Evolutionary conservation across 2,888 invertebrate species (phyloP).

Genomic region (Zeuzera pyrina): DNA sequence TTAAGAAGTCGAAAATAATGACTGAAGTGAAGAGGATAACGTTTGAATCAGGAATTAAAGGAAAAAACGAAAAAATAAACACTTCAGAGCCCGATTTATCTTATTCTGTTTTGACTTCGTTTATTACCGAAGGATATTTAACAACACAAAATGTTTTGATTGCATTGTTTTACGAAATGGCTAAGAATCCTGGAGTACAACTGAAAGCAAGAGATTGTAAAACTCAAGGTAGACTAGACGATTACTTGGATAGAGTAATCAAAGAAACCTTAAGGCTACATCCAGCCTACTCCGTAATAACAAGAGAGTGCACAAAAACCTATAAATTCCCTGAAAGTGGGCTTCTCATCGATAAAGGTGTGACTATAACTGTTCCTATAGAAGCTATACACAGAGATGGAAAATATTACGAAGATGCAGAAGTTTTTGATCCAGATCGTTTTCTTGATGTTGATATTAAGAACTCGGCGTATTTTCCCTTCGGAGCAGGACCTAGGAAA

Average conservation of each 20-base stretch:
- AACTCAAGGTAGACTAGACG: conserved; percentile 23
- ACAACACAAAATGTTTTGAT: conserved; percentile 48
- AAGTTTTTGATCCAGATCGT: conserved; percentile 48
- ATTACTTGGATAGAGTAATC: conserved; percentile 44
- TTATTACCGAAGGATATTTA: conserved; percentile 55
- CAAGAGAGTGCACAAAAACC: conserved; percentile 48
- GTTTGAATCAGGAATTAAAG: conserved; percentile 33
- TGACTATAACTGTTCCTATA: conserved; percentile 50
- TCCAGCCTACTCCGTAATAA: conserved; percentile 49
- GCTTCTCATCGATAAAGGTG: conserved; percentile 43
- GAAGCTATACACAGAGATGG: conserved; percentile 50
- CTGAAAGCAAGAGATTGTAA: conserved; percentile 36
- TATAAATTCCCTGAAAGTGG: conserved; percentile 45
- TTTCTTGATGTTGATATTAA: conserved; percentile 34
- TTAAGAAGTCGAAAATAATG: conserved; percentile 38
- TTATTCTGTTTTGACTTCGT: conserved; percentile 39
- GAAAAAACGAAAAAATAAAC: conserved; percentile 21
- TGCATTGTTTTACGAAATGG: conserved; percentile 45
- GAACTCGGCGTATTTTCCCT: conserved; percentile 46
- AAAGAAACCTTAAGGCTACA: conserved; percentile 57
- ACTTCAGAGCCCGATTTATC: conserved; percentile 36
- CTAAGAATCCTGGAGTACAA: conserved; percentile 39
- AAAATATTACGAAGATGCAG: conserved; percentile 39
- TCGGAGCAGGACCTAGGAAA: conserved; percentile 59
- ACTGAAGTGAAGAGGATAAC: conserved; percentile 35